Percentiles rank a stretch among this genome's conserved stretches.
Conservation (phyloP, 2,113 vertebrate genomes). For the Eclectus roratus region DNA sequence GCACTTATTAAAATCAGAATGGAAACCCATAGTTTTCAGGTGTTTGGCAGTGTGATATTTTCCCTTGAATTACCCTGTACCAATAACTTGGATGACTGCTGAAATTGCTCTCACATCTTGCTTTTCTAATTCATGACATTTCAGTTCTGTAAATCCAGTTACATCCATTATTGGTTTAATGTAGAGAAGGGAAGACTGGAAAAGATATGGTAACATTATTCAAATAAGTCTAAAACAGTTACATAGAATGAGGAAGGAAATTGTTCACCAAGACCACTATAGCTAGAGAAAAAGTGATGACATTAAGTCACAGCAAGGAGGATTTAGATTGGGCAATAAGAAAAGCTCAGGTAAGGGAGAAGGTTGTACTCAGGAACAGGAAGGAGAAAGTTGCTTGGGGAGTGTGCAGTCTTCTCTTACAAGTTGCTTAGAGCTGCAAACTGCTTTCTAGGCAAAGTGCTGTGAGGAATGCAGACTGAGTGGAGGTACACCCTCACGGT, state of each 20-base stretch:
- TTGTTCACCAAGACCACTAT: neutral
- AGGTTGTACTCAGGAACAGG: neutral
- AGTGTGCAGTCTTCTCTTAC: neutral
- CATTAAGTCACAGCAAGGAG: neutral
- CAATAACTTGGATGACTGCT: neutral
- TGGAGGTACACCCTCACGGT: rapidly evolving
- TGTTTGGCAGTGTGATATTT: neutral
- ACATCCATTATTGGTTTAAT: neutral
- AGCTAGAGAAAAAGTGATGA: neutral
- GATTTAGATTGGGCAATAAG: neutral
- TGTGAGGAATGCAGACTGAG: neutral
- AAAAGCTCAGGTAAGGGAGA: neutral
- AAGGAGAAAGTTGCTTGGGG: neutral
- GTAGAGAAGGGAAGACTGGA: neutral
- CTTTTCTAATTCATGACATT: neutral
- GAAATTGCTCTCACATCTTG: neutral
- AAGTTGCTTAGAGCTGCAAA: neutral
- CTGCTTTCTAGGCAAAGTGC: neutral
- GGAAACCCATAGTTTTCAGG: neutral
- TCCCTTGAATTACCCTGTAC: neutral
- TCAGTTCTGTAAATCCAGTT: neutral
- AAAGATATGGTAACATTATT: neutral
- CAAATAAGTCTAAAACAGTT: neutral
- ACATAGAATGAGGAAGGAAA: neutral
- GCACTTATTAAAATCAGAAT: neutral